Base-by-base conservation (phyloP, 2,797 vertebrate species). In the Myotis findleyi region DNA sequence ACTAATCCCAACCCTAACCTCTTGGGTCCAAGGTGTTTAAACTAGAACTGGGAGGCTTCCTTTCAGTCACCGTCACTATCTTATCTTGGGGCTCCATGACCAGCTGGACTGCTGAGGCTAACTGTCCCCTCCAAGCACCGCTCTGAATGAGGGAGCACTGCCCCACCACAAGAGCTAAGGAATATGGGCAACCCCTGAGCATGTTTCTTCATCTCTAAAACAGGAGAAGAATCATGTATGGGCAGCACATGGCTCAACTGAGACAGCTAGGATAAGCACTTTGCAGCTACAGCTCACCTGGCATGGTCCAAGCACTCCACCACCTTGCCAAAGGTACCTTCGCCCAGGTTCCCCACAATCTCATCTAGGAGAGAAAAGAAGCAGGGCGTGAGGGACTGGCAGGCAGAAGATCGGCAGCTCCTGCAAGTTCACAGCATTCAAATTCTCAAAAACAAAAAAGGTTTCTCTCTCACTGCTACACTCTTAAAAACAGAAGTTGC, bases 301-400 rank as follows among this genome's bases (percentile, higher is more conserved):
- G 98, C 98, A 1, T 98, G 98, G 97, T 99, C 98, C 96, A 99
- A 87, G 0, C 98, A 99, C 97, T 99, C 98, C 95, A 99, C 98
- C 83, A 99, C 98, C 89, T 99, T 99, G 91, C 98, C 98, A 95
- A 99, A 99, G 81, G 98, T 99, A 72, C 98, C 98, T 93, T 99
- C 98, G 0, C 98, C 98, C 1, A 99, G 98, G 98, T 98, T 98
- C 95, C 98, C 98, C 0, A 99, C 98, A 27, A 99, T 98, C 92
- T 99, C 98, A 87, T 99, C 98, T 99, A 98, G 95, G 97, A 99
- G 98, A 99, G 97, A 98, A 93, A 98, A 98, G 97, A 98, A 95
- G 91, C 17, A 66, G 0, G 0, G 93, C 97, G 2, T 13, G 88
- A 98, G 92, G 95, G 95, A 44, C 55, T 0, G 66, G 49, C 4